Evolutionary conservation across 2,797 vertebrate genomes (phyloP).

Genomic region (Pantherophis vulpinus): DNA sequence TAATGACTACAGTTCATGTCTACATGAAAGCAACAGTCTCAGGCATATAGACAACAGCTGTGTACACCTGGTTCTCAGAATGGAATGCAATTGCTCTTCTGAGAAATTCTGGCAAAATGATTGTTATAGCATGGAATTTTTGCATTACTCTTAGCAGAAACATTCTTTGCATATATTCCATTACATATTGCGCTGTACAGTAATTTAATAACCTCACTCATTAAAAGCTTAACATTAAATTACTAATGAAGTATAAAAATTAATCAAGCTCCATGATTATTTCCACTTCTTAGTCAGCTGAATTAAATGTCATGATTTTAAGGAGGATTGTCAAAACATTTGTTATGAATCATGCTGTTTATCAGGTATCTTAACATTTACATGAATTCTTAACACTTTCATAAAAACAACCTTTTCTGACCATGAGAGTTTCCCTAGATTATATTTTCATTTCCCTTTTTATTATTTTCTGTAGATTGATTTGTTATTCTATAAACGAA

Average conservation of each 20-base stretch:
- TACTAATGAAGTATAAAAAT: conserved; percentile 4
- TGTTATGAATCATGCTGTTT: background rate
- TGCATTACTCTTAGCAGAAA: conserved; percentile 11
- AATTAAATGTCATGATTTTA: conserved; percentile 15
- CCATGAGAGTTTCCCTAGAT: background rate
- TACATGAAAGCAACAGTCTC: background rate
- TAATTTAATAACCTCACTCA: conserved; percentile 13
- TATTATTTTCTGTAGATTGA: background rate
- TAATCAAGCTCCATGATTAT: conserved; percentile 4
- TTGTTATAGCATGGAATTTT: background rate
- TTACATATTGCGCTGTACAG: background rate
- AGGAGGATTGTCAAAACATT: background rate
- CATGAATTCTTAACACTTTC: background rate
- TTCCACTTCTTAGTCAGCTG: background rate
- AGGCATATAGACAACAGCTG: background rate
- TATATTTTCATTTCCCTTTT: conserved; percentile 7
- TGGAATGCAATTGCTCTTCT: background rate
- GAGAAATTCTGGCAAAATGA: conserved; percentile 10
- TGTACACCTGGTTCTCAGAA: background rate
- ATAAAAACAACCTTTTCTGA: background rate
- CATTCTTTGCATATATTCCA: background rate
- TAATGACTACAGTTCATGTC: background rate
- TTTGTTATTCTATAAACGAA: conserved; percentile 27
- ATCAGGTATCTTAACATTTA: background rate
- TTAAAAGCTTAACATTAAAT: conserved; percentile 7